Percentiles rank a stretch among this genome's conserved stretches.
These are phyloP conservation scores for Drosophila multiciliata DNA, from an alignment of 2,888 invertebrate species.

Conservation along the genomic window DNA sequence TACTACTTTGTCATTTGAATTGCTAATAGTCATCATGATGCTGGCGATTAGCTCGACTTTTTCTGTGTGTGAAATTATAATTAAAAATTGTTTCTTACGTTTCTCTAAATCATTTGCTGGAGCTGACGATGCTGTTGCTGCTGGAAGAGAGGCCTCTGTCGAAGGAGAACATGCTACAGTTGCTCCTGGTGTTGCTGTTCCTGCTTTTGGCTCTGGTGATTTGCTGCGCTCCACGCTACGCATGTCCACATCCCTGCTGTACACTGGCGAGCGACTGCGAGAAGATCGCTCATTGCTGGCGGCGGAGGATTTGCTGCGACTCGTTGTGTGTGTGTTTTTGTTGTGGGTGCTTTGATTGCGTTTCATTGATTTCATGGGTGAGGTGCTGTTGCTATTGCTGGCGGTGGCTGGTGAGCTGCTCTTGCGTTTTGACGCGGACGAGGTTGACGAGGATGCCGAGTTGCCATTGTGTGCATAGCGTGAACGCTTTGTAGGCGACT, in stretches of 20 bases:
- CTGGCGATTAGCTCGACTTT: constrained; percentile 41
- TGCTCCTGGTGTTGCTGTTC: constrained; percentile 15
- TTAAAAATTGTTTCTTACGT: constrained; percentile 83
- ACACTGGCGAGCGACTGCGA: constrained; percentile 82
- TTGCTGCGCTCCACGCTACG: constrained; percentile 61
- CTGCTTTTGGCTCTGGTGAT: constrained; percentile 55
- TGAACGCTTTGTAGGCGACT: constrained; percentile 55
- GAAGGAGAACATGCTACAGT: constrained; percentile 23
- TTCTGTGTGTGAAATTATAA: constrained; percentile 66
- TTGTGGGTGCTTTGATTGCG: constrained; percentile 64
- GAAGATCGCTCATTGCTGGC: constrained; percentile 60
- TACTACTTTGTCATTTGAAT: constrained; percentile 66
- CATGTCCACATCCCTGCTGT: constrained; percentile 77
- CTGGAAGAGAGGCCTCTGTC: constrained; percentile 15
- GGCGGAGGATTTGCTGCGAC: constrained; percentile 34
- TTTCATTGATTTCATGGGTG: constrained; percentile 19
- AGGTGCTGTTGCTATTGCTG: constrained; percentile 55
- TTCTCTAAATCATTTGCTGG: constrained; percentile 83
- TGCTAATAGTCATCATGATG: constrained; percentile 26
- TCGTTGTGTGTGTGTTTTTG: constrained; percentile 50
- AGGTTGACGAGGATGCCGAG: constrained; percentile 35
- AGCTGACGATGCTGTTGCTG: constrained; percentile 30
- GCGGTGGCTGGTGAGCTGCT: constrained; percentile 79
- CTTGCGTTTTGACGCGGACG: constrained; percentile 68
- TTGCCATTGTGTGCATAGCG: constrained; percentile 60